Conservation (phyloP, 2,113 vertebrate genomes). For the Oceanites oceanicus region DNA sequence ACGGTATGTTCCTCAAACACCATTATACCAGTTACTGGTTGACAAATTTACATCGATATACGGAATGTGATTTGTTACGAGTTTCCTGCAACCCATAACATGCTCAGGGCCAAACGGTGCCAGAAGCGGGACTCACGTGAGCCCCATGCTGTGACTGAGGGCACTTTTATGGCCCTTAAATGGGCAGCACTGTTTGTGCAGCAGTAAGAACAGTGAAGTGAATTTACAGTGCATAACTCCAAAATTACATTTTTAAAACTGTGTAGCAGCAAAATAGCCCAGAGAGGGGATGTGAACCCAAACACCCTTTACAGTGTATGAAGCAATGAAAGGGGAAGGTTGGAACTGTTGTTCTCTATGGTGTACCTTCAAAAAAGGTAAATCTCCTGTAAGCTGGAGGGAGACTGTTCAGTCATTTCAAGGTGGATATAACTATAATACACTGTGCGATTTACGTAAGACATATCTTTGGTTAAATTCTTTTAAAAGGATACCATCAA, state of each 20-base stretch:
- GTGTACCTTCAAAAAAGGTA: neutral
- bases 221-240: neutral
- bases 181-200: neutral
- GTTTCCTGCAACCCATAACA: neutral
- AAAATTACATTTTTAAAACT: neutral
- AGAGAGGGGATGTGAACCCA: neutral
- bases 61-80: neutral
- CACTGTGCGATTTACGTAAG: neutral
- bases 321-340: neutral
- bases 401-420: neutral
- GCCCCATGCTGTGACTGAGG: neutral
- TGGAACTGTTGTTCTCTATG: neutral
- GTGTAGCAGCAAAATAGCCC: neutral
- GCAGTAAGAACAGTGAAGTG: neutral
- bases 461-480: slow-evolving; percentile 11
- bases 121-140: neutral
- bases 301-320: neutral
- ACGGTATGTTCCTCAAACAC: neutral
- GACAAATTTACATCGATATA: neutral
- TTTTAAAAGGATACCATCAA: slow-evolving; percentile 19
- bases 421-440: neutral
- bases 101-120: neutral
- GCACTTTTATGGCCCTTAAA: neutral
- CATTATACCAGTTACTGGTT: neutral
- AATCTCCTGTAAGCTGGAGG: neutral